Base-by-base conservation (phyloP, 2,797 vertebrate species). In the Myripristis jacobus region DNA sequence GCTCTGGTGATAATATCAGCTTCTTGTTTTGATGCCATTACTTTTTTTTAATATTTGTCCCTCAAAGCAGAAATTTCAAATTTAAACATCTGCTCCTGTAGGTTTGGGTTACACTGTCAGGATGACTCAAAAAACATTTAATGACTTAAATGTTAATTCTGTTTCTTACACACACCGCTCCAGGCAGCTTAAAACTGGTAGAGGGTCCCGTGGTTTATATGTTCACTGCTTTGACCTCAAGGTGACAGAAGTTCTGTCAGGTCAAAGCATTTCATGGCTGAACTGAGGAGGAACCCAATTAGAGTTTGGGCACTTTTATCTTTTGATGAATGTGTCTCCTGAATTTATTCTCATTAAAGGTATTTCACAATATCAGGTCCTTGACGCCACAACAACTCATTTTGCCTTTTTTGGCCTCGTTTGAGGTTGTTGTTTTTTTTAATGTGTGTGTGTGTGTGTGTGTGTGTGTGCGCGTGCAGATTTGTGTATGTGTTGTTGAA, bases 231-330 rank as follows among this genome's bases (percentile, higher is more conserved):
- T 48, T 82, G 78, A 88, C 82, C 85, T 63, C 0, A 64, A 86
- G 71, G 81, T 83, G 86, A 69, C 46, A 66, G 54, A 59, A 57
- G 41, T 44, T 83, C 51, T 48, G 34, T 72, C 67, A 70, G 66
- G 34, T 52, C 19, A 4, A 0, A 64, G 29, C 12, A 56, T 83
- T 81, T 75, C 58, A 83, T 47, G 67, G 77, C 66, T 87, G 70
- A 85, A 41, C 70, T 75, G 73, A 84, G 44, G 61, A 19, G 51
- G 66, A 79, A 75, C 50, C 47, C 77, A 70, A 70, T 80, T 66
- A 72, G 19, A 16, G 36, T 41, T 59, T 59, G 12, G 7, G 19
- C 25, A 16, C 22, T 52, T n/a, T 59, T 11, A 4, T 41, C 16
- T 43, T 34, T 2, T 6, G 11, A 10, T 34, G 16, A n/a, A 9